Evolutionary conservation across 1,140 invertebrate genomes (phyloP).

Genomic region (Solenopsis invicta): DNA sequence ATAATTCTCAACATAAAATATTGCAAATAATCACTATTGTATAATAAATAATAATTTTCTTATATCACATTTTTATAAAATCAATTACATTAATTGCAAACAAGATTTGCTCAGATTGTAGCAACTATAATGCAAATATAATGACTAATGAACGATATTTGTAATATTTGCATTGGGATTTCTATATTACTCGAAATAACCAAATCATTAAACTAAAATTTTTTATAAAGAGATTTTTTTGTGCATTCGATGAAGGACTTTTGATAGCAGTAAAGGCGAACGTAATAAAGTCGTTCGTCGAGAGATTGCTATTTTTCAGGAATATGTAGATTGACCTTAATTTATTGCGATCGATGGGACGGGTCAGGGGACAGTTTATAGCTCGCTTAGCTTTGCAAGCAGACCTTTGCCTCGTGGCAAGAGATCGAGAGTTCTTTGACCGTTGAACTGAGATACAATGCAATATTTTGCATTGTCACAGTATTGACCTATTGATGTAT

Average conservation of each 20-base stretch:
- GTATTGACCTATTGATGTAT: conserved; percentile 29
- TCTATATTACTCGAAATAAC: neutral
- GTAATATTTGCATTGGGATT: conserved; percentile 10
- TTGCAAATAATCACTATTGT: neutral
- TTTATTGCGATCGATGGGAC: conserved; percentile 69
- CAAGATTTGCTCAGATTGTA: neutral
- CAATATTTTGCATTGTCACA: conserved; percentile 50
- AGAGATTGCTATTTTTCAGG: conserved; percentile 49
- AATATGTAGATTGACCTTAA: conserved; percentile 70
- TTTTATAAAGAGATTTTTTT: conserved; percentile 21
- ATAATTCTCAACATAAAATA: neutral
- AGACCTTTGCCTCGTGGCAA: conserved; percentile 7
- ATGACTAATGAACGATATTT: neutral
- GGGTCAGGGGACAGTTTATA: conserved; percentile 62
- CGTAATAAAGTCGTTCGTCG: conserved; percentile 35
- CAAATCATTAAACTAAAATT: neutral
- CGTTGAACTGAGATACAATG: conserved; percentile 60
- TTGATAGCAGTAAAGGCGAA: neutral
- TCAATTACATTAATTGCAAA: neutral
- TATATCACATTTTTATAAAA: neutral
- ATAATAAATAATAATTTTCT: neutral
- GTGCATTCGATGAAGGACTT: neutral
- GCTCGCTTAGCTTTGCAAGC: conserved; percentile 62
- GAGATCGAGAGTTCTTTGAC: conserved; percentile 67
- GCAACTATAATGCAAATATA: neutral